Conservation (phyloP, 2,113 vertebrate species). For the Takifugu flavidus region DNA sequence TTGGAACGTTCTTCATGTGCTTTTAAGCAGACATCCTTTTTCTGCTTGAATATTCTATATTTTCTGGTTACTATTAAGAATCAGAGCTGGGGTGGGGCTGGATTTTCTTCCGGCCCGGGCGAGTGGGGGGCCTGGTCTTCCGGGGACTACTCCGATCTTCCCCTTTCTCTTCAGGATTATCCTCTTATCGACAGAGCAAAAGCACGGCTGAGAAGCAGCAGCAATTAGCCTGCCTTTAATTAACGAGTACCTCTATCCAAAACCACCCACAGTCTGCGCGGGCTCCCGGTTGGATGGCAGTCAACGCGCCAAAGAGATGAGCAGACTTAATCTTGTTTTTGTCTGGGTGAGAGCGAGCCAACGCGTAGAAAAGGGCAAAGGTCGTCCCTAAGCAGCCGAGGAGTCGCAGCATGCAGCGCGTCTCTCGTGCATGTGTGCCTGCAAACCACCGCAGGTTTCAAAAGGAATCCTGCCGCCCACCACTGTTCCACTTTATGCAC, state of each 20-base stretch:
- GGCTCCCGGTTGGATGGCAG: conserved; percentile 64
- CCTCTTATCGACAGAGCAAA: conserved; percentile 75
- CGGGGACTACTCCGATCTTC: conserved; percentile 71
- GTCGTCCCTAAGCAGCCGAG: conserved; percentile 57
- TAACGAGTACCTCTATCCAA: conserved; percentile 72
- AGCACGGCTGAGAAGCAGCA: conserved; percentile 72
- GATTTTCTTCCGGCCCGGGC: conserved; percentile 57
- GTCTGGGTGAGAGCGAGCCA: conserved; percentile 47
- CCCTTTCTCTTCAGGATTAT: conserved; percentile 77
- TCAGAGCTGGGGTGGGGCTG: conserved; percentile 23
- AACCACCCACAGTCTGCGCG: conserved; percentile 68
- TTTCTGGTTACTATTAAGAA: conserved; percentile 50
- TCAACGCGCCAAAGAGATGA: conserved; percentile 46
- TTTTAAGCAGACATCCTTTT: conserved; percentile 41
- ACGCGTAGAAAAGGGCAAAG: conserved; percentile 67
- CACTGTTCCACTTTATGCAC: conserved; percentile 63
- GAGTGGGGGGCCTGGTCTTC: conserved; percentile 64
- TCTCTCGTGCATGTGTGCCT: conserved; percentile 50
- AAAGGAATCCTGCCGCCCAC: conserved; percentile 76
- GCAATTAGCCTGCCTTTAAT: conserved; percentile 82
- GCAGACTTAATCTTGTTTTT: conserved; percentile 68
- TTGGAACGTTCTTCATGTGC: conserved; percentile 34
- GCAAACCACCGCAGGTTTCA: conserved; percentile 64
- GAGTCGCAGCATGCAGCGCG: conserved; percentile 49
- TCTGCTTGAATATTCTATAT: conserved; percentile 70